Conservation (phyloP, 2,797 vertebrate species). For the Pipistrellus nathusii region DNA sequence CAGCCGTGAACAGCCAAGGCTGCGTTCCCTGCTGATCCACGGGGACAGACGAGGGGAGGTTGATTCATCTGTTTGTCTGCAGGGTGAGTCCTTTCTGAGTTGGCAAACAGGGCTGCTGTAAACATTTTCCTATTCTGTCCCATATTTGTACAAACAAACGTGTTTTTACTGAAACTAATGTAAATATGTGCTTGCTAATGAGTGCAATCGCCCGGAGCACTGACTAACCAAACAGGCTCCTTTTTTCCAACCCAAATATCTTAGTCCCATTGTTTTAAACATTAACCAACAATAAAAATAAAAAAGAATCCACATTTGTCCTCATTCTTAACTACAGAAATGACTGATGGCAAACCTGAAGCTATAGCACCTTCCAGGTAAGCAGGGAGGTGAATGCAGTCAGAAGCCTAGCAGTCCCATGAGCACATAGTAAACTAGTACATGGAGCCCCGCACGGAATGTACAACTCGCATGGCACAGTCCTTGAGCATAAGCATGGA, state of each 20-base stretch:
- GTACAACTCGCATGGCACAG: background rate
- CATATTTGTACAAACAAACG: conserved; percentile 77
- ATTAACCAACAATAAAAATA: background rate
- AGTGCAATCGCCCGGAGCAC: background rate
- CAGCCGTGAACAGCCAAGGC: background rate
- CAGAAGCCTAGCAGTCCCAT: background rate
- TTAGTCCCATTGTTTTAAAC: conserved; percentile 39
- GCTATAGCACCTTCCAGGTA: background rate
- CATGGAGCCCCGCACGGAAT: background rate
- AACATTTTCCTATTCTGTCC: conserved; percentile 71
- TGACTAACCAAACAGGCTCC: background rate
- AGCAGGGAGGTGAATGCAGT: background rate
- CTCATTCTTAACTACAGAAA: conserved; percentile 42
- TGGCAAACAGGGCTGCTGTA: conserved; percentile 68
- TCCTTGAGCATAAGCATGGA: background rate
- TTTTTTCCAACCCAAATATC: conserved; percentile 10
- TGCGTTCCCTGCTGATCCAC: too few species aligned
- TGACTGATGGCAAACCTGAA: background rate
- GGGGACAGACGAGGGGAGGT: background rate
- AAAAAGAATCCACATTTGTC: background rate
- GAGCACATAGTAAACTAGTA: background rate
- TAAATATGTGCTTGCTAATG: conserved; percentile 74
- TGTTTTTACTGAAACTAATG: conserved; percentile 76
- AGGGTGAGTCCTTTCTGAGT: conserved; percentile 50
- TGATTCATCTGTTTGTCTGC: background rate